These are phyloP conservation scores for Encarsia formosa DNA, from an alignment of 2,888 invertebrate species.

Conservation along the genomic window DNA sequence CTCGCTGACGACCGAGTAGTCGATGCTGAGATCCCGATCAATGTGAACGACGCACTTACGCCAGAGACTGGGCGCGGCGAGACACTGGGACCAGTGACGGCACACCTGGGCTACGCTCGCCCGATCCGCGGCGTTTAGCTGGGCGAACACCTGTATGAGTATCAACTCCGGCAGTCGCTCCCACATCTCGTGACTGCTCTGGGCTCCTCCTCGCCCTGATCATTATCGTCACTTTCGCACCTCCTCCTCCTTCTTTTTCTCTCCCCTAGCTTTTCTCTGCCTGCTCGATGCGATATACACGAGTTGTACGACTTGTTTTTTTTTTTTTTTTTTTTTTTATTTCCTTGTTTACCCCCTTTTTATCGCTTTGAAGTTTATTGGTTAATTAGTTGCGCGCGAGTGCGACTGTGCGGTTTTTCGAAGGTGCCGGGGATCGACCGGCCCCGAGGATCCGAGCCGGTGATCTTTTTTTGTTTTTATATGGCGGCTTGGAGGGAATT, in stretches of 20 bases:
- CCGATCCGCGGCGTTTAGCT: conserved; percentile 42
- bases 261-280: not conserved
- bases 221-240: conserved; percentile 8
- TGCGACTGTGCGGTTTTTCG: no score
- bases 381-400: no score
- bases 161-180: conserved; percentile 49
- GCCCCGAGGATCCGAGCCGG: no score
- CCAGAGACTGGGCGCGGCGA: conserved; percentile 45
- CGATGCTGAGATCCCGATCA: conserved; percentile 43
- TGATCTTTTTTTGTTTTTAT: no score
- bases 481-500: no score
- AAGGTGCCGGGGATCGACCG: no score
- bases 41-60: conserved; percentile 44
- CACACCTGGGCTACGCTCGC: conserved; percentile 41
- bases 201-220: not conserved
- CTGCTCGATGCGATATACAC: not conserved
- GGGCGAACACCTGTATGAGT: conserved; percentile 45
- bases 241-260: not conserved
- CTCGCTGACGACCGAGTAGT: conserved; percentile 39
- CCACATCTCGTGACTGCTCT: conserved; percentile 37
- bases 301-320: not conserved
- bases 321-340: not conserved
- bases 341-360: not conserved
- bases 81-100: conserved; percentile 41
- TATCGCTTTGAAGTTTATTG: no score